Evolutionary conservation across 2,888 invertebrate genomes (phyloP).

Genomic region (Antheraea yamamai): DNA sequence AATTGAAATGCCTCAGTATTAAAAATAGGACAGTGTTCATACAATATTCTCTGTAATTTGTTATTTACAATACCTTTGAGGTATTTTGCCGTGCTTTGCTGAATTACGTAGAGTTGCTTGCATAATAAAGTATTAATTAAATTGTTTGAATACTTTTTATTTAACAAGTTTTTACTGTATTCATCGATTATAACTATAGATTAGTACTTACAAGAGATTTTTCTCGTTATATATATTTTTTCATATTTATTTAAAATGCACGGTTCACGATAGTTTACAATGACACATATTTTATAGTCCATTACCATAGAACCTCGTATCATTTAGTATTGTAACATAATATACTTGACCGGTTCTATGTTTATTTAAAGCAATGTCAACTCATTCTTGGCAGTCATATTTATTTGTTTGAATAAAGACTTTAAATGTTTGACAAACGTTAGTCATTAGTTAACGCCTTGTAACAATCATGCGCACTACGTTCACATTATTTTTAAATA

Average conservation of each 20-base stretch:
- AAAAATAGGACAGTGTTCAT: too few relatives aligned
- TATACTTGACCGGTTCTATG: conserved; percentile 3
- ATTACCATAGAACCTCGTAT: not conserved
- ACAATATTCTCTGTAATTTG: too few relatives aligned
- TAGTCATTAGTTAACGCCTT: conserved; percentile 1
- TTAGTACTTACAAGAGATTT: not conserved
- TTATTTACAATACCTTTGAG: too few relatives aligned
- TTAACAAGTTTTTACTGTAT: too few relatives aligned
- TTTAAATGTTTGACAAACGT: conserved; percentile 2
- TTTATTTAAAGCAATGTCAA: conserved; percentile 3
- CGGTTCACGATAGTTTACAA: not conserved
- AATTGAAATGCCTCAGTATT: too few relatives aligned
- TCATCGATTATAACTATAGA: not conserved
- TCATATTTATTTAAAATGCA: not conserved
- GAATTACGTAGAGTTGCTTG: too few relatives aligned
- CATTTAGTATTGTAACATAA: not conserved
- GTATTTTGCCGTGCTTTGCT: too few relatives aligned
- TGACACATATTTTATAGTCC: not conserved
- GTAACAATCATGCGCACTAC: not conserved
- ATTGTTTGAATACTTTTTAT: too few relatives aligned
- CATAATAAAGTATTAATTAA: too few relatives aligned
- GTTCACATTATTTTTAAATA: not conserved
- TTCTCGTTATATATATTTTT: not conserved
- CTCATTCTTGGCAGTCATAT: not conserved
- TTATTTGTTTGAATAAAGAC: not conserved